These are phyloP conservation scores for Rhadinocentrus ornatus DNA, from an alignment of 2,797 vertebrate species.

Conservation along the genomic window DNA sequence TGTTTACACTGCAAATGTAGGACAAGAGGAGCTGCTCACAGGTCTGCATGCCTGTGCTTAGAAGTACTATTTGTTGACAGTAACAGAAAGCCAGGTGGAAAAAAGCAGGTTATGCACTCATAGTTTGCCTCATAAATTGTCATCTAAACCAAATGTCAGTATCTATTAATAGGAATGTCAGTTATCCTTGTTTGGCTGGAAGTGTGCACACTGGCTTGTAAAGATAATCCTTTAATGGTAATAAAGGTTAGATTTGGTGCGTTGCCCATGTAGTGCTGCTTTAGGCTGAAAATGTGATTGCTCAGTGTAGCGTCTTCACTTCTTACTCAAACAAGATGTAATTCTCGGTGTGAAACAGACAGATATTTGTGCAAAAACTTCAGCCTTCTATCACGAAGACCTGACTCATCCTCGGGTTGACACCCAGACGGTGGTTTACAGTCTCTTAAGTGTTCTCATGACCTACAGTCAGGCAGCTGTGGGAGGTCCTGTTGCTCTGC, in stretches of 20 bases:
- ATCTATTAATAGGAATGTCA: slow-evolving; percentile 33
- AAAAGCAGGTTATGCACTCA: slow-evolving; percentile 6
- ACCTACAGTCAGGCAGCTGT: slow-evolving; percentile 31
- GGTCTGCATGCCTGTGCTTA: slow-evolving; percentile 13
- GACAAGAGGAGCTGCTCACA: slow-evolving; percentile 13
- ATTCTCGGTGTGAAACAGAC: slow-evolving; percentile 34
- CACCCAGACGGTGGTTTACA: slow-evolving; percentile 40
- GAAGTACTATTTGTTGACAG: slow-evolving; percentile 12
- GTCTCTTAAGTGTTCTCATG: slow-evolving; percentile 28
- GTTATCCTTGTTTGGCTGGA: slow-evolving; percentile 16
- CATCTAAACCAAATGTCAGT: slow-evolving; percentile 29
- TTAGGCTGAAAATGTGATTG: slow-evolving; percentile 10
- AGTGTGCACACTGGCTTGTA: slow-evolving; percentile 14
- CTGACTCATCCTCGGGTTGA: slow-evolving; percentile 30
- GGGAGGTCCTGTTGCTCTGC: slow-evolving; percentile 34
- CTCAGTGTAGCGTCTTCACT: not conserved
- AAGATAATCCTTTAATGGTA: slow-evolving; percentile 3
- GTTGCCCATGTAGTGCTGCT: not conserved
- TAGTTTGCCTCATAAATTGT: slow-evolving; percentile 21
- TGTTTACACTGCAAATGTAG: slow-evolving; percentile 23
- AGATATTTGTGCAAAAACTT: slow-evolving; percentile 27
- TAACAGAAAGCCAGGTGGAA: slow-evolving; percentile 8
- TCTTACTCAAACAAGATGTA: not conserved
- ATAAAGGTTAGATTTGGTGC: slow-evolving; percentile 11
- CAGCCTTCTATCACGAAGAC: too few relatives aligned